Base-by-base conservation (phyloP, 2,113 vertebrate species). In the Lepidothrix coronata region DNA sequence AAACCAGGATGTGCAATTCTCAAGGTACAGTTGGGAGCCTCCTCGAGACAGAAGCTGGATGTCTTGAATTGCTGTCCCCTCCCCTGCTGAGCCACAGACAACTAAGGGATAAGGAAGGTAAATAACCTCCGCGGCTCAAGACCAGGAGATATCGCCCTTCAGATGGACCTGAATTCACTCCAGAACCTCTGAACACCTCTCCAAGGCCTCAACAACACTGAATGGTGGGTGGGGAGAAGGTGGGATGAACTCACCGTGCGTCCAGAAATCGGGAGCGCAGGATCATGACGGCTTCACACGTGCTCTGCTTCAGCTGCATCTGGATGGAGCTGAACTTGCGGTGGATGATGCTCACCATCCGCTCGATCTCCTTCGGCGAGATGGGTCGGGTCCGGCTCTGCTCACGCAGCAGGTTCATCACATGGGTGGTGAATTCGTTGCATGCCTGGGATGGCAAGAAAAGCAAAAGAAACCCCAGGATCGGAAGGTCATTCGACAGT, bases 271-370 rank as follows among this genome's bases (percentile, higher is more conserved):
- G 99, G 22, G 99, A 99, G 89, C 99, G 99, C 97, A 99, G 98
- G 98, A 99, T 99, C 99, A 99, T 99, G 97, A 99, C 99, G 0
- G 99, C 99, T 96, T 99, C 99, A 5, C 99, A 99, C 14, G 99
- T 99, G 98, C 99, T 99, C 97, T 99, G 99, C 84, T 99, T 99
- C 44, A 99, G 98, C 98, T 99, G 99, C 99, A 99, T 99, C 98
- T 99, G 99, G 98, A 99, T 99, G 98, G 99, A 99, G 98, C 99
- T 99, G 98, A 99, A 99, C 98, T 99, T 99, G 98, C 99, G 99
- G 97, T 99, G 99, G 98, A 99, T 99, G 98, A 99, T 99, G 97
- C 98, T 98, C 93, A 99, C 99, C 99, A 99, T 99, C 48, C 99
- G 98, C 96, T 99, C 99, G 7, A 99, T 99, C 98, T 99, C 99